Evolutionary conservation across 2,113 vertebrate species (phyloP), one percentile per base, ranked within the genome.

Genomic region (Myocastor coypus): DNA sequence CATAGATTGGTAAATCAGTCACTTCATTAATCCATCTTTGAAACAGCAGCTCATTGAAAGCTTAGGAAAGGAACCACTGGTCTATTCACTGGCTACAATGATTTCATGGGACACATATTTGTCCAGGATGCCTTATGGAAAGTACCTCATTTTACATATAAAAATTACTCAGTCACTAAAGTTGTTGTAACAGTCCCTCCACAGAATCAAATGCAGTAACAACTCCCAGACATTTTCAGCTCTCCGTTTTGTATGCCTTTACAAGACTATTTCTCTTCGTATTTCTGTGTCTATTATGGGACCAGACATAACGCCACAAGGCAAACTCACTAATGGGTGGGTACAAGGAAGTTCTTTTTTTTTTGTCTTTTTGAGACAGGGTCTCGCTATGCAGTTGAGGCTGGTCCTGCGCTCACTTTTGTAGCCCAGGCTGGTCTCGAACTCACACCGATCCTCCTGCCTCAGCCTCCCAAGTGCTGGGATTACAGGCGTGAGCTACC

Each of bases 341-440:
- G 22, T 46, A 16, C 7, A 0, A 0, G 4, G 0, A 9, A 50
- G 30, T 40, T 16, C 66, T 32, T 14, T n/a, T n/a, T n/a, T n/a
- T n/a, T n/a, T n/a, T n/a, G n/a, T n/a, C n/a, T n/a, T n/a, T n/a
- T n/a, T n/a, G n/a, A n/a, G n/a, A n/a, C n/a, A n/a, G n/a, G n/a
- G n/a, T n/a, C n/a, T n/a, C n/a, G n/a, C n/a, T n/a, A n/a, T n/a
- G n/a, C n/a, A n/a, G n/a, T n/a, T n/a, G n/a, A n/a, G n/a, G n/a
- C n/a, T n/a, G n/a, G n/a, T n/a, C n/a, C n/a, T n/a, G n/a, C n/a
- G n/a, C n/a, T n/a, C n/a, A n/a, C n/a, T n/a, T n/a, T n/a, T n/a
- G n/a, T n/a, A n/a, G n/a, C n/a, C n/a, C n/a, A n/a, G n/a, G n/a
- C n/a, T n/a, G n/a, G n/a, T n/a, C n/a, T n/a, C n/a, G n/a, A n/a